Conservation (phyloP, 1,140 invertebrate species). For the Choristoneura fumiferana region DNA sequence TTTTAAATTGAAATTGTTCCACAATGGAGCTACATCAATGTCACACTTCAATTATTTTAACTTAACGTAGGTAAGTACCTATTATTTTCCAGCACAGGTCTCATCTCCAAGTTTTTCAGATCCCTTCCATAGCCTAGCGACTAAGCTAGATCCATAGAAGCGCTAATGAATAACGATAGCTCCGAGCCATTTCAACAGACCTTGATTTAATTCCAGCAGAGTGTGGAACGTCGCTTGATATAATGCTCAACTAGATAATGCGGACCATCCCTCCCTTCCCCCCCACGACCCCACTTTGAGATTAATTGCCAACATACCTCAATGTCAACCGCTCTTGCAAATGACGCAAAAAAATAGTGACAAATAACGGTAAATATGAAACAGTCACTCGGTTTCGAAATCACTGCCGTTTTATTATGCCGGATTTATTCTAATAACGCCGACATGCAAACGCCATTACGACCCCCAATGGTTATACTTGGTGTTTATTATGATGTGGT, state of each 20-base stretch:
- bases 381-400: slow-evolving; percentile 7
- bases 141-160: too few species aligned
- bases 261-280: slow-evolving; percentile 32
- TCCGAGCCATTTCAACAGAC: slow-evolving; percentile 42
- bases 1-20: too few species aligned
- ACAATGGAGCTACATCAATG: too few species aligned
- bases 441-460: slow-evolving; percentile 9
- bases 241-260: slow-evolving; percentile 56
- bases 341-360: slow-evolving; percentile 60
- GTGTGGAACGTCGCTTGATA: slow-evolving; percentile 47
- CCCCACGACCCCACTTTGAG: slow-evolving; percentile 32
- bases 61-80: too few species aligned
- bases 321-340: slow-evolving; percentile 61
- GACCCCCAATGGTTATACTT: background rate
- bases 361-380: slow-evolving; percentile 35
- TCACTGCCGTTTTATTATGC: slow-evolving; percentile 14
- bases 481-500: too few species aligned
- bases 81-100: too few species aligned
- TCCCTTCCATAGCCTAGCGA: too few species aligned
- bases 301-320: slow-evolving; percentile 65
- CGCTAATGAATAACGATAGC: slow-evolving; percentile 41
- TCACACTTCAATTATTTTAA: too few species aligned
- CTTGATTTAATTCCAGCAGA: slow-evolving; percentile 53
- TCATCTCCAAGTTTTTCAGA: too few species aligned
- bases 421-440: slow-evolving; percentile 7